Evolutionary conservation across 2,797 vertebrate species (phyloP).

Genomic region (Bucorvus abyssinicus): DNA sequence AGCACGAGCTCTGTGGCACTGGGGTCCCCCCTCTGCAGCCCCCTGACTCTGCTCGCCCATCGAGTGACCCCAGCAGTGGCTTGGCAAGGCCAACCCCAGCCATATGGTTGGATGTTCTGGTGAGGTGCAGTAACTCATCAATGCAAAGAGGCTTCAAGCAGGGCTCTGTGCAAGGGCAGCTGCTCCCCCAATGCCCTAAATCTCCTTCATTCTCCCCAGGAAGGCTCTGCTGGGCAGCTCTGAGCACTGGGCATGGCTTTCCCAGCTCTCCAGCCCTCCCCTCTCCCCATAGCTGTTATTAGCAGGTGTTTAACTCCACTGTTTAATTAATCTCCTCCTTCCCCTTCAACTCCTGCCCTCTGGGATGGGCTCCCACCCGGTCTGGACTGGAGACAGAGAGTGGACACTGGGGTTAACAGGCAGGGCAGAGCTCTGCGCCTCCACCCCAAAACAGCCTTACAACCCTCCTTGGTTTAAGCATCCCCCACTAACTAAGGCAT

Average conservation of each 20-base stretch:
- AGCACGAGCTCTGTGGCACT: rapidly evolving
- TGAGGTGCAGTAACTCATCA: background rate
- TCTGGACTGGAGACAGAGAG: background rate
- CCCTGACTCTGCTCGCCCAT: background rate
- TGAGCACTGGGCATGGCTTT: background rate
- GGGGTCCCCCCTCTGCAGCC: rapidly evolving
- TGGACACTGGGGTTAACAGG: rapidly evolving
- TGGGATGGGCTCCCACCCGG: background rate
- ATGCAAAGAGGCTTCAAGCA: background rate
- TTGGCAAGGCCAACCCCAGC: background rate
- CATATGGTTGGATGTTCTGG: background rate
- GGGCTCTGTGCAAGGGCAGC: background rate
- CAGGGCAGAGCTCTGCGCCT: background rate
- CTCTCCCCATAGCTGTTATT: background rate
- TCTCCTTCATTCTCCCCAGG: rapidly evolving
- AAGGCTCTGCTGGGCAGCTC: background rate
- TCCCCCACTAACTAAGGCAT: background rate
- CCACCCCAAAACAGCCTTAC: background rate
- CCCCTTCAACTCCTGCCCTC: background rate
- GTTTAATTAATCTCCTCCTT: no score
- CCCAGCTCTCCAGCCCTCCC: background rate
- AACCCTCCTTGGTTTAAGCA: background rate
- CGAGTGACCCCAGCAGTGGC: rapidly evolving
- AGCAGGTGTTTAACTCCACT: background rate
- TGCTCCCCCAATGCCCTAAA: background rate